These are phyloP conservation scores for Micronycteris hirsuta DNA, from an alignment of 2,113 vertebrate genomes.

Conservation along the genomic window DNA sequence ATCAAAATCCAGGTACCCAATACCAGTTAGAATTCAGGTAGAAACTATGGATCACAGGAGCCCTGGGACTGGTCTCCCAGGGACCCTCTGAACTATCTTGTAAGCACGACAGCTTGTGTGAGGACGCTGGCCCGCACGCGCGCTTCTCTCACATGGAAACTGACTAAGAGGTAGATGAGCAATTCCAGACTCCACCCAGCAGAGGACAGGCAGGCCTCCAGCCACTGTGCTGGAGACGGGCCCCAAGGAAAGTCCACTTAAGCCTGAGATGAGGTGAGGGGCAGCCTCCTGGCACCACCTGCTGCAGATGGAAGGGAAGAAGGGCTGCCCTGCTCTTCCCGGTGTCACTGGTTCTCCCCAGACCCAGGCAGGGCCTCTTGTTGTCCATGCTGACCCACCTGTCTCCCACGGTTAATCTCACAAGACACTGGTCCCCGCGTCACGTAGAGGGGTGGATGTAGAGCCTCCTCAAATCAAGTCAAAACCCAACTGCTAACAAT, in stretches of 20 bases:
- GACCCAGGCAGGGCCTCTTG: not conserved
- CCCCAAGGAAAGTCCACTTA: not conserved
- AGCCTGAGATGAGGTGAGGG: not conserved
- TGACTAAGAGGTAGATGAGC: conserved; percentile 73
- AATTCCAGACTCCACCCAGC: conserved; percentile 52
- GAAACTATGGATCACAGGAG: not conserved
- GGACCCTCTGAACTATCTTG: conserved; percentile 1
- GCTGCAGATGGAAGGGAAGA: not conserved
- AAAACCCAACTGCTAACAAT: not conserved
- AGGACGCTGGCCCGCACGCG: conserved; percentile 43
- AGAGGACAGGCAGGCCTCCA: conserved; percentile 29
- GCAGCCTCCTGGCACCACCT: not conserved
- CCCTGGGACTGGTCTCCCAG: conserved; percentile 31
- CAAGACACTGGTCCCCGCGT: not conserved
- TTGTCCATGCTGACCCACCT: conserved; percentile 5
- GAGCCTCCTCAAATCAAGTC: not conserved
- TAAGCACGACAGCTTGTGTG: conserved; percentile 45
- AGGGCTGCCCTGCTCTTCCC: not conserved
- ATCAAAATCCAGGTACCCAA: conserved; percentile 55
- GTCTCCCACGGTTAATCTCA: not conserved
- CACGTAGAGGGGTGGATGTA: not conserved
- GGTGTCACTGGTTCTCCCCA: not conserved
- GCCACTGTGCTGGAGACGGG: not conserved
- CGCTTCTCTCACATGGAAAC: conserved; percentile 49
- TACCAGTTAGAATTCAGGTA: conserved; percentile 48